These are phyloP conservation scores for Miltochrista miniata DNA, from an alignment of 2,888 invertebrate species.

Conservation along the genomic window DNA sequence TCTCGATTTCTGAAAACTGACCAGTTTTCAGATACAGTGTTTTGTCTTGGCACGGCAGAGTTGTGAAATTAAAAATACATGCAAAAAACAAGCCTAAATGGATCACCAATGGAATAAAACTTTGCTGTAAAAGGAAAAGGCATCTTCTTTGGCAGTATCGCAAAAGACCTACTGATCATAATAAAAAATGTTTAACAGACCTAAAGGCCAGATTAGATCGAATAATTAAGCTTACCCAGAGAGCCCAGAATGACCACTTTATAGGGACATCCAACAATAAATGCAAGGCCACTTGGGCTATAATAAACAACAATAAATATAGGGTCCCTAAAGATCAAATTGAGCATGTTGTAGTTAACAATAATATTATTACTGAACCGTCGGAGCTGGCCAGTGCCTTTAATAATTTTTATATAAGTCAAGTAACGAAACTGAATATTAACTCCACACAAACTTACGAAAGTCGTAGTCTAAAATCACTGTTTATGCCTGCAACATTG, in stretches of 20 bases:
- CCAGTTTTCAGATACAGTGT: too few species aligned
- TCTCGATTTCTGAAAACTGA: too few species aligned
- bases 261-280: neutral
- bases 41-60: too few species aligned
- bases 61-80: too few species aligned
- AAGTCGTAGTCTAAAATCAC: too few species aligned
- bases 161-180: neutral
- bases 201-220: neutral
- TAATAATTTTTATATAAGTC: too few species aligned
- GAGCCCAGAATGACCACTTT: neutral
- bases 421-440: too few species aligned
- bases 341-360: neutral
- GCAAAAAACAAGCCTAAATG: neutral
- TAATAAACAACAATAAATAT: neutral
- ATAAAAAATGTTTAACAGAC: neutral
- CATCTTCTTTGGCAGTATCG: neutral
- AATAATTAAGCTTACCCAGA: neutral
- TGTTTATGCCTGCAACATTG: too few species aligned
- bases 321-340: neutral
- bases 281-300: neutral
- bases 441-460: too few species aligned
- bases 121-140: neutral
- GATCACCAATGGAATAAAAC: neutral
- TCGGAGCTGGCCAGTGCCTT: too few species aligned
- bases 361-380: neutral